Conservation (phyloP, 2,113 vertebrate species). For the Pandion haliaetus region DNA sequence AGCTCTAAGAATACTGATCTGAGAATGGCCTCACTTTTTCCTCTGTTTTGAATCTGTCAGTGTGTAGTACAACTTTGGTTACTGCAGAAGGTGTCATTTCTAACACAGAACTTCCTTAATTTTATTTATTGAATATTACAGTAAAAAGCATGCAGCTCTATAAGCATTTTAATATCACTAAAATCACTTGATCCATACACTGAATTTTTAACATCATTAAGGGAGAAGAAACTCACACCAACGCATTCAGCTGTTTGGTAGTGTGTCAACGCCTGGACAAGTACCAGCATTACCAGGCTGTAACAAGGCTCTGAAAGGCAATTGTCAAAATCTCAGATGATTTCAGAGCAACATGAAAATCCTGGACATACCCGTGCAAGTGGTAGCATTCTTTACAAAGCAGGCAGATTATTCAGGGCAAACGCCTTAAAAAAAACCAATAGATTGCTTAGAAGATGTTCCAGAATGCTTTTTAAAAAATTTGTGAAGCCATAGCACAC, state of each 20-base stretch:
- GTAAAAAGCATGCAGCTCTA: not conserved
- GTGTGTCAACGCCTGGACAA: not conserved
- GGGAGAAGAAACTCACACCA: constrained; percentile 3
- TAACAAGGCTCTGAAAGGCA: not conserved
- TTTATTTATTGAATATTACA: not conserved
- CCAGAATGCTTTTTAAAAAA: not conserved
- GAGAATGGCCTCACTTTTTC: not conserved
- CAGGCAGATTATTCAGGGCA: not conserved
- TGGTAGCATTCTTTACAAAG: not conserved
- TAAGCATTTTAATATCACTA: not conserved
- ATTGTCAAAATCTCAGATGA: not conserved
- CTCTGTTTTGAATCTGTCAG: not conserved
- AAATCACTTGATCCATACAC: not conserved
- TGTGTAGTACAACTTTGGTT: not conserved
- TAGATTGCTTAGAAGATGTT: not conserved
- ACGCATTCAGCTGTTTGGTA: not conserved
- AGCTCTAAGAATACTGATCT: not conserved
- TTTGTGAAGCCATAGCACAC: not conserved
- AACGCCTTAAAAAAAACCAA: not conserved
- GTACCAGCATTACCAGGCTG: not conserved
- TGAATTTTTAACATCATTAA: not conserved
- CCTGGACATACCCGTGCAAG: not conserved
- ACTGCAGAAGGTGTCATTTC: not conserved
- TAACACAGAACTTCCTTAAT: not conserved
- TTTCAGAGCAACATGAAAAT: constrained; percentile 18